phyloP scores from a whole-genome alignment of 2,888 invertebrate genomes.

The Eulithis testata region DNA sequence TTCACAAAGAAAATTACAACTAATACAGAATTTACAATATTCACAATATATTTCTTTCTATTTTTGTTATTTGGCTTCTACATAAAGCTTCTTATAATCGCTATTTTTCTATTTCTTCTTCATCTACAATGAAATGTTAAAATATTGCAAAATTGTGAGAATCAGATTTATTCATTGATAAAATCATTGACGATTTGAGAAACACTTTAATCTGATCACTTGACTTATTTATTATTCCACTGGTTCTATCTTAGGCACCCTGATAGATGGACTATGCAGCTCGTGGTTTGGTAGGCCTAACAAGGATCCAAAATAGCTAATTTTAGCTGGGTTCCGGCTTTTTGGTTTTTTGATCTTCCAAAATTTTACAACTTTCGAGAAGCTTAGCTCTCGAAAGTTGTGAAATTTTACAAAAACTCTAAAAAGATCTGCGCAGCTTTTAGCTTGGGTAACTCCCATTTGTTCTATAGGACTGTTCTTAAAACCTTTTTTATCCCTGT shows the following conservation, averaged over 20 bases:
- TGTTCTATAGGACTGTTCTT: too few species aligned
- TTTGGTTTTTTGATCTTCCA: conserved; percentile 5
- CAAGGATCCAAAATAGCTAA: not conserved
- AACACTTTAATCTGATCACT: not conserved
- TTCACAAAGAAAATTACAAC: too few species aligned
- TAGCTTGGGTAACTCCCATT: conserved; percentile 5
- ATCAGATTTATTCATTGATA: too few species aligned
- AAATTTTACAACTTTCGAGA: not conserved
- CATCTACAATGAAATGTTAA: too few species aligned
- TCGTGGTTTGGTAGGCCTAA: not conserved
- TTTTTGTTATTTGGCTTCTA: too few species aligned
- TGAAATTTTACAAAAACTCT: conserved; percentile 4
- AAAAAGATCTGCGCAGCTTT: conserved; percentile 35
- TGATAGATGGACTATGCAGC: conserved; percentile 6
- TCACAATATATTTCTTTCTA: too few species aligned
- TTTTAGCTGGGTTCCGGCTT: not conserved
- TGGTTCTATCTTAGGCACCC: conserved; percentile 5
- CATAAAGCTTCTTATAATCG: too few species aligned
- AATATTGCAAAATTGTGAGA: too few species aligned
- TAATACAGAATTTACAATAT: too few species aligned
- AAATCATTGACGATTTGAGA: too few species aligned
- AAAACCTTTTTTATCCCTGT: too few species aligned
- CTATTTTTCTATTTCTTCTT: too few species aligned
- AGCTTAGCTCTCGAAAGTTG: not conserved
- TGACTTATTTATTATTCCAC: not conserved